phyloP scores from a whole-genome alignment of 2,113 vertebrate species.

The Poeciliopsis occidentalis region DNA sequence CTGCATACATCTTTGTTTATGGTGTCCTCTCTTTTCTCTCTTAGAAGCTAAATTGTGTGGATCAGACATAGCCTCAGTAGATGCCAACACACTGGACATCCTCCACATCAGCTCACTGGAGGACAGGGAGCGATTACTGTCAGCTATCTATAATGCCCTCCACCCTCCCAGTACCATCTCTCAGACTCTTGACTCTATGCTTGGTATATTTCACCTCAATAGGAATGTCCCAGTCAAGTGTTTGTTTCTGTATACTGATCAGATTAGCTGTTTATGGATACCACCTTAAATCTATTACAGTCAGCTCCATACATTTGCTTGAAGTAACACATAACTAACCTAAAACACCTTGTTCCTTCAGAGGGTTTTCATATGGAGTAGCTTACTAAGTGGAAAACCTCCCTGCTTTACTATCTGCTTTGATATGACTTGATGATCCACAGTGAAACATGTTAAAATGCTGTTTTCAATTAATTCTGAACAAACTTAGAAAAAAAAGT shows the following conservation, averaged over 20 bases:
- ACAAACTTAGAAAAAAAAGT: background rate
- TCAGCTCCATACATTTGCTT: background rate
- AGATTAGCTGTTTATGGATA: too few species aligned
- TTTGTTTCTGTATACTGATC: background rate
- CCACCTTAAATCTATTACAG: background rate
- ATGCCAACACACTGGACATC: conserved; percentile 67
- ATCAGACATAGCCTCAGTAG: conserved; percentile 74
- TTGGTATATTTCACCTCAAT: conserved; percentile 58
- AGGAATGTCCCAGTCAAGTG: background rate
- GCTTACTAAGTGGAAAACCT: too few species aligned
- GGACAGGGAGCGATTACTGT: conserved; percentile 77
- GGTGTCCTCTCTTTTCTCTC: conserved; percentile 23
- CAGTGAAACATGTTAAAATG: background rate
- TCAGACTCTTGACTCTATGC: conserved; percentile 65
- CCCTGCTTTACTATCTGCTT: background rate
- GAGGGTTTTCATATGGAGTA: too few species aligned
- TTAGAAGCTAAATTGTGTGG: conserved; percentile 77
- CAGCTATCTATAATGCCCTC: conserved; percentile 77
- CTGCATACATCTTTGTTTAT: background rate
- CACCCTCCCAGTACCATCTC: conserved; percentile 67
- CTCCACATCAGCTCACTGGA: conserved; percentile 73
- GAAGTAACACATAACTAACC: background rate
- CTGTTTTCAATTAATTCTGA: background rate
- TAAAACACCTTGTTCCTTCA: too few species aligned
- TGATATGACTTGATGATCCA: background rate